Conservation (phyloP, 2,888 invertebrate genomes). For the Melinaea menophilus region DNA sequence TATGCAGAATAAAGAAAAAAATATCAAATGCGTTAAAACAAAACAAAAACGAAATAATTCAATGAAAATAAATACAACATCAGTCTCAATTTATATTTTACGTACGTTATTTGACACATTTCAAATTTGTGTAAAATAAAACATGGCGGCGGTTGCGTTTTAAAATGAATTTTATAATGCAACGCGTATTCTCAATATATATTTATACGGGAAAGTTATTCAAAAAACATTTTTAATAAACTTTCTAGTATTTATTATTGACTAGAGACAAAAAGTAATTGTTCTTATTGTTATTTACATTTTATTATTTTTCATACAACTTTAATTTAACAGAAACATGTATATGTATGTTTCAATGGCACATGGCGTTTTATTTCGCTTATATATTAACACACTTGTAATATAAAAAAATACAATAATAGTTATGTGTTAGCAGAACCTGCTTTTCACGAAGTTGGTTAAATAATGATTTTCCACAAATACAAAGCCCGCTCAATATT, state of each 20-base stretch:
- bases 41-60: slow-evolving; percentile 34
- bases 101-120: background rate
- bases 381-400: too few relatives aligned
- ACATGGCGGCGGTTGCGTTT: slow-evolving; percentile 37
- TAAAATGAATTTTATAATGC: slow-evolving; percentile 43
- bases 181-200: slow-evolving; percentile 32
- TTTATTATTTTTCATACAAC: slow-evolving; percentile 10
- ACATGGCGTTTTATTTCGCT: background rate
- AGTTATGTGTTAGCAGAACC: too few relatives aligned
- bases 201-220: slow-evolving; percentile 18
- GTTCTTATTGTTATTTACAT: slow-evolving; percentile 31
- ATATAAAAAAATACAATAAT: too few relatives aligned
- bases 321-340: slow-evolving; percentile 6
- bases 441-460: too few relatives aligned
- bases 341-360: slow-evolving; percentile 3
- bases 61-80: slow-evolving; percentile 58
- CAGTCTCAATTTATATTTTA: slow-evolving; percentile 59
- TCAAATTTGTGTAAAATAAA: slow-evolving; percentile 8
- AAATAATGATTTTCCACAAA: too few relatives aligned
- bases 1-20: too few relatives aligned
- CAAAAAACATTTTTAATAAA: slow-evolving; percentile 8
- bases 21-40: too few relatives aligned
- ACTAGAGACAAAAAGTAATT: slow-evolving; percentile 43
- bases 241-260: slow-evolving; percentile 36
- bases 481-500: background rate